phyloP scores from a whole-genome alignment of 2,888 invertebrate species.

The Idaea biselata region DNA sequence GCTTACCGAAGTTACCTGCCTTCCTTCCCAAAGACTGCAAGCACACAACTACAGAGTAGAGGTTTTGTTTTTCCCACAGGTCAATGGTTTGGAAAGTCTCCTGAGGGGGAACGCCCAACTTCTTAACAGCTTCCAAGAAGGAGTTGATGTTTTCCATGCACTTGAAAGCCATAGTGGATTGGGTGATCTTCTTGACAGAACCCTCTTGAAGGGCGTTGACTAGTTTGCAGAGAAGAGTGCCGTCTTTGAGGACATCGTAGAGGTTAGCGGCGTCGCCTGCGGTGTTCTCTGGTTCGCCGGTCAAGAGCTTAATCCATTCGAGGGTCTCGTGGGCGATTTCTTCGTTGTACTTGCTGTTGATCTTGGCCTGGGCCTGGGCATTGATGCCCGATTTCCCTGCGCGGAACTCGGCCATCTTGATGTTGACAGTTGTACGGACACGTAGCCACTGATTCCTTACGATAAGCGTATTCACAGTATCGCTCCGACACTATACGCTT shows the following conservation, averaged over 20 bases:
- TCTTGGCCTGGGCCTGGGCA: constrained; percentile 80
- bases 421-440: constrained; percentile 64
- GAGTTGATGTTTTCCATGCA: constrained; percentile 99
- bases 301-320: constrained; percentile 94
- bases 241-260: constrained; percentile 93
- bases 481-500: constrained; percentile 49
- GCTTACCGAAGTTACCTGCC: constrained; percentile 90
- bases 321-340: constrained; percentile 94
- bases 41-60: constrained; percentile 97
- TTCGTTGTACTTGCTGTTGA: constrained; percentile 97
- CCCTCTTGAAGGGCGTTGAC: constrained; percentile 92
- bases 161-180: constrained; percentile 95
- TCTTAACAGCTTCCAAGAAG: constrained; percentile 91
- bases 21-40: constrained; percentile 96
- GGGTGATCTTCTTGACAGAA: constrained; percentile 95
- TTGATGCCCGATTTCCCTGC: constrained; percentile 77
- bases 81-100: constrained; percentile 99
- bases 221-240: constrained; percentile 92
- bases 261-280: constrained; percentile 95
- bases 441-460: constrained; percentile 68
- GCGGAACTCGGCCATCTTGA: constrained; percentile 71
- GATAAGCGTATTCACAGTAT: constrained; percentile 66
- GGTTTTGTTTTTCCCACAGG: constrained; percentile 97
- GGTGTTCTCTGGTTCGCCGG: constrained; percentile 90
- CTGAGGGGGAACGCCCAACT: constrained; percentile 93